Base-by-base conservation (phyloP, 2,113 vertebrate genomes). In the Phrynosoma platyrhinos region DNA sequence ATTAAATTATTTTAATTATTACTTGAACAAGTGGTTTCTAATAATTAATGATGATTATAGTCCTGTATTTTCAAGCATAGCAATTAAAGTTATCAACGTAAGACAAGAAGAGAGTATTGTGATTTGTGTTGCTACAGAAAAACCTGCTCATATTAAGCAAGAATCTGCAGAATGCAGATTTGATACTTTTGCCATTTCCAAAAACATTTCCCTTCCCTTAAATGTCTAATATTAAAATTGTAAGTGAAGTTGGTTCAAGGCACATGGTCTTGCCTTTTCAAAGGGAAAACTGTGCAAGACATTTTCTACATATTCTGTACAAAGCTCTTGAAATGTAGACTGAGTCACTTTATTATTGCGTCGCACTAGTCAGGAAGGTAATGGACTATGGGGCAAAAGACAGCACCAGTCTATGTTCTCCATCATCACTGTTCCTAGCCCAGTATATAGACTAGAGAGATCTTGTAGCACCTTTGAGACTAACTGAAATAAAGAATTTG, bases 1-100 rank as follows among this genome's bases (percentile, higher is more conserved):
- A n/a, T 80, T 66, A 25, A 66, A 82, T 62, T 66, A 82, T 82
- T 82, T n/a, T 40, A 76, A 76, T 42, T 82, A 40, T 62, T 81
- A 80, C 16, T 64, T 81, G 18, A 21, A 81, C 58, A 62, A 40
- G 32, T 64, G 32, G 55, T 64, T 81, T 62, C 32, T 32, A 62
- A 81, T 81, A 81, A 25, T 36, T 36, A 81, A 58, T 23, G 21
- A 64, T 64, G 18, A 32, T 74, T 74, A 74, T 74, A 74, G 71
- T 36, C 71, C 71, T 18, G 9, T 32, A 32, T 74, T 32, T 32
- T 16, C 12, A 30, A n/a, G 9, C 8, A n/a, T n/a, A 74, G 30
- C 16, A 74, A 74, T 74, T 13, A 1, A 8, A 74, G 30, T 74
- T 74, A 9, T 74, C 71, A 66, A 66, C 14, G 64, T 66, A 66